Evolutionary conservation across 2,797 vertebrate species (phyloP), one percentile per base, ranked within the genome.

Genomic region (Danio tinwini): DNA sequence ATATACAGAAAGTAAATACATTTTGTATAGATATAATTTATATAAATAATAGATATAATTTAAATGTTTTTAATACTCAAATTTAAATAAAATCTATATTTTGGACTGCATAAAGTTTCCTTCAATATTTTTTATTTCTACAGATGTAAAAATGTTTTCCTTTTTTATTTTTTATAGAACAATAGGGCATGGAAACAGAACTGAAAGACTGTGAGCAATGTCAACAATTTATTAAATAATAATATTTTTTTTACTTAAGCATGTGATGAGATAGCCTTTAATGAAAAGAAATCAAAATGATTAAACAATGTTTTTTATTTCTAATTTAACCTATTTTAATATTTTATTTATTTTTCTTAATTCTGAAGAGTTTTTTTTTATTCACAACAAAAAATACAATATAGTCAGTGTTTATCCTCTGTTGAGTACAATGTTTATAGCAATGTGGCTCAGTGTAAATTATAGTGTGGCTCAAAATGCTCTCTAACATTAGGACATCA

Each of bases 31-130:
- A 63, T 42, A 55, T 65, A 77, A 77, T 19, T 58, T 65, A 56
- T 50, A 64, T 3, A 21, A 7, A 47, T 7, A 47, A 47, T 12
- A 7, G 12, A 47, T 7, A 47, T 47, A 47, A 47, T 47, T 47
- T 47, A 7, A 47, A 47, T 64, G 62, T 74, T 52, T 47, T 74
- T 69, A 63, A 64, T 81, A 52, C 53, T 68, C 40, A 29, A 50
- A 44, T 39, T 63, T 84, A 82, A 84, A 83, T 37, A 61, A 47
- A 47, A 47, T 5, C 6, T 69, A 49, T 84, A 74, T 84, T 84
- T 80, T 82, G 29, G 65, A 75, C 37, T 53, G 58, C 61, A 39
- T 11, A 72, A 7, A 14, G 11, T 45, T 73, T 80, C 73, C 5
- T 73, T 73, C 14, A 40, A 37, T 19, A 64, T 64, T 40, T 67